Evolutionary conservation across 2,888 invertebrate species (phyloP).

Genomic region (Tetheella fluctuosa): DNA sequence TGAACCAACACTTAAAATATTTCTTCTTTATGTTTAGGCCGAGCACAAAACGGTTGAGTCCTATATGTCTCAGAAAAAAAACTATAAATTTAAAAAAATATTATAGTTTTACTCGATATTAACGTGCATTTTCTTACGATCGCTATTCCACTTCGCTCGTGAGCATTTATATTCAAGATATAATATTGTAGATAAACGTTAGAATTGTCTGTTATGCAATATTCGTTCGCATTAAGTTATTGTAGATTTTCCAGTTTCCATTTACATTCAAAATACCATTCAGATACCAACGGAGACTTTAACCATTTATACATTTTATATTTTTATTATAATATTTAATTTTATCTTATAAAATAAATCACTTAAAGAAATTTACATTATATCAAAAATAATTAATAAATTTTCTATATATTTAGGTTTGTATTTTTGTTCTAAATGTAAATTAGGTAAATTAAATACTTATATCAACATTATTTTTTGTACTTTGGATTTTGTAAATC

Average conservation of each 20-base stretch:
- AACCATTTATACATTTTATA: too few species aligned
- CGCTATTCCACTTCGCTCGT: not conserved
- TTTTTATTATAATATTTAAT: too few species aligned
- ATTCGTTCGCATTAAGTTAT: not conserved
- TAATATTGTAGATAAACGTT: constrained; percentile 7
- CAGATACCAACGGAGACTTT: not conserved
- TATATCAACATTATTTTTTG: too few species aligned
- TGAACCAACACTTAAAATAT: constrained; percentile 48
- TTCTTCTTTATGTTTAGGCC: constrained; percentile 30
- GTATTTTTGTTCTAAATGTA: too few species aligned
- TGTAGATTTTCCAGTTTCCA: not conserved
- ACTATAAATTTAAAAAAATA: not conserved
- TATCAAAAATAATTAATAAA: too few species aligned
- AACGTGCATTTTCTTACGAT: constrained; percentile 8
- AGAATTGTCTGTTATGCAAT: constrained; percentile 9
- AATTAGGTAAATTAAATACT: too few species aligned
- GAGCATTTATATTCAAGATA: constrained; percentile 1
- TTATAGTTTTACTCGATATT: not conserved
- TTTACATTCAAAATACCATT: constrained; percentile 5
- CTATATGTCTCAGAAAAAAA: not conserved
- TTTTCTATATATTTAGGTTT: too few species aligned
- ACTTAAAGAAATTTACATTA: too few species aligned
- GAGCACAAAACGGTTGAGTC: constrained; percentile 23
- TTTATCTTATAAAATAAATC: too few species aligned
- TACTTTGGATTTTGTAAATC: too few species aligned